Percentiles rank a stretch among this genome's conserved stretches.
phyloP scores from a whole-genome alignment of 2,888 invertebrate species.

The Eupithecia abbreviata region DNA sequence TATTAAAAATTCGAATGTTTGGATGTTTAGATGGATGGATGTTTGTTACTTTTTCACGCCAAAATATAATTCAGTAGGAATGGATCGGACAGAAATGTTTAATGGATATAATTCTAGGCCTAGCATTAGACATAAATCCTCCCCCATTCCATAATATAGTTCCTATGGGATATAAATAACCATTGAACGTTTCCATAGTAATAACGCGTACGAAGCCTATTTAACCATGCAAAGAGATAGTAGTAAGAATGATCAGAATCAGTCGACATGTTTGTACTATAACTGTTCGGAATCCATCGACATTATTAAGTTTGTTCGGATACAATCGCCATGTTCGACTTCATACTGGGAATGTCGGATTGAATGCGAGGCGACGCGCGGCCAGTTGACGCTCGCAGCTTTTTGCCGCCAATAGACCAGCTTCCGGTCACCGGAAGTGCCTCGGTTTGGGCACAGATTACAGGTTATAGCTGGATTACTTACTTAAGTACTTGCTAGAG shows the following conservation, averaged over 20 bases:
- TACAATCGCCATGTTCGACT: neutral
- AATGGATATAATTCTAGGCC: too few species aligned
- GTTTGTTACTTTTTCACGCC: too few species aligned
- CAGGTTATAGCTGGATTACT: conserved; percentile 7
- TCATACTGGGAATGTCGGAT: conserved; percentile 70
- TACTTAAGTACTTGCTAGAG: neutral
- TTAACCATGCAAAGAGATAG: neutral
- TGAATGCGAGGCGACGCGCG: conserved; percentile 70
- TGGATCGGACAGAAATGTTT: too few species aligned
- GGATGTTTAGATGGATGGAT: too few species aligned
- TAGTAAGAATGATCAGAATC: neutral
- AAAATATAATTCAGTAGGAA: too few species aligned
- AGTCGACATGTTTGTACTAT: neutral
- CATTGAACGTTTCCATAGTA: too few species aligned
- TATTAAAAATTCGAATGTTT: too few species aligned
- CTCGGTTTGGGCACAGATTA: conserved; percentile 54
- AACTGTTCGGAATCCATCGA: conserved; percentile 29
- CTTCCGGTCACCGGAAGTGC: conserved; percentile 75
- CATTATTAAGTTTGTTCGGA: conserved; percentile 43
- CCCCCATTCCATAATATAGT: too few species aligned
- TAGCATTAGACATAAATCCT: too few species aligned
- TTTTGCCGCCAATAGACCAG: conserved; percentile 79
- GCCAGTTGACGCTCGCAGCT: conserved; percentile 71
- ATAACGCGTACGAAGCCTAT: too few species aligned
- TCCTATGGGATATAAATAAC: too few species aligned